Evolutionary conservation across 1,140 invertebrate genomes (phyloP), one percentile per base, ranked within the genome.

Genomic region (Stegodyphus dumicola): DNA sequence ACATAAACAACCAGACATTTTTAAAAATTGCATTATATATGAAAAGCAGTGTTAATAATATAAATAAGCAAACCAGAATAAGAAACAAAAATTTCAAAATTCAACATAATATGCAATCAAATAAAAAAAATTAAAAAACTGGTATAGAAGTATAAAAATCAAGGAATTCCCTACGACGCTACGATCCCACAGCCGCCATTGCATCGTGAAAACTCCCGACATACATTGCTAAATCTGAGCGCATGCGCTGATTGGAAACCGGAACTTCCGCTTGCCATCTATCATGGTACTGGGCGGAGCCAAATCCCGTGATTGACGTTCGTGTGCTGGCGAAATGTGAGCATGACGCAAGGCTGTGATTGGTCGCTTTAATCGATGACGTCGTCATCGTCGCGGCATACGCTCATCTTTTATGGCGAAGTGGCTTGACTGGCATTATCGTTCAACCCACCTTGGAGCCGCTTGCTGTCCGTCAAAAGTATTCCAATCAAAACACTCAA

Each of bases 371-470:
- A 83, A 87, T 88, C 89, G 88, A 87, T 88, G 88, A 88, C 88
- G 88, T 89, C 88, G 88, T 88, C 88, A 88, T 89, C 90, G 90
- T 90, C 89, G 89, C 89, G 89, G 87, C 89, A 89, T 87, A 88
- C 87, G 88, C 89, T 88, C 89, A 89, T 89, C 89, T 89, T 90
- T 90, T 90, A 90, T 90, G 88, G 89, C 88, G 89, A 89, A 88
- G 87, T 88, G 89, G 88, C 89, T 89, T 89, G 89, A 89, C 88
- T 89, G 88, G 88, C 89, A 89, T 88, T 86, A 87, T 88, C 87
- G 83, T 86, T 86, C 87, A 88, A 87, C 89, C 89, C 88, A 88
- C 88, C 84, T 88, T 81, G 75, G 88, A 88, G 87, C 86, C 70
- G 70, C 87, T 88, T 70, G 86, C 83, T 86, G 87, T 86, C 87